Base-by-base conservation (phyloP, 35 echinoderm and acorn worm species). In the Patiria miniata region DNA sequence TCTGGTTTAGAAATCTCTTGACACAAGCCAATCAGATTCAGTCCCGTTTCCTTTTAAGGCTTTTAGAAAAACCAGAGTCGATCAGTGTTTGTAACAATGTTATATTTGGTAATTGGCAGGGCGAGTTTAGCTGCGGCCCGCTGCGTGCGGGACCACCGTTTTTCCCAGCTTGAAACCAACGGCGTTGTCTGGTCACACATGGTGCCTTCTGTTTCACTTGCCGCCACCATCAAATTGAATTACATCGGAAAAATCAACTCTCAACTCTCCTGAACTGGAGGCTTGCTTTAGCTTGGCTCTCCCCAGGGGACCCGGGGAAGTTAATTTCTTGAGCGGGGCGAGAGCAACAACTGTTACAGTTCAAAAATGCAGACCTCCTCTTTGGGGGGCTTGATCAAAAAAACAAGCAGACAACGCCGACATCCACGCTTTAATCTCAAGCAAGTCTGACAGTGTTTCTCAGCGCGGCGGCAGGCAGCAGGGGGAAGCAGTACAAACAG, bases 201-300 rank as follows among this genome's bases (percentile, higher is more conserved):
- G 78, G 42, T 80, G 78, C 37, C 37, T 73, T 73, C 78, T 80
- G 78, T 80, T 80, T 80, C 78, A 42, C 42, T 80, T 80, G 37
- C 78, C 78, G 44, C 80, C 51, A 82, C 78, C 28, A 82, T 44
- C 42, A 82, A 82, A 82, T 82, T 53, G 51, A 82, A 82, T 80
- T 82, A 82, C 44, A 22, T 23, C 16, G 42, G 40, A 82, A 47
- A 82, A 51, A 82, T 82, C 80, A 33, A 51, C 80, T 52, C 80
- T 52, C 80, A 73, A 73, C 19, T 14, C 65, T 23, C 65, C 65
- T 22, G 26, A 73, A 22, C 26, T 22, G 65, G 19, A 73, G 65
- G 26, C 65, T 73, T 34, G 29, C 65, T 73, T 73, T 73, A 26
- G 34, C 65, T 30, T 52, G 8, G 29, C 21, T 84, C 82, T 60